Percentiles rank a stretch among this genome's conserved stretches.
Evolutionary conservation across 2,797 vertebrate genomes (phyloP).

Genomic region (Hyperoplus immaculatus): DNA sequence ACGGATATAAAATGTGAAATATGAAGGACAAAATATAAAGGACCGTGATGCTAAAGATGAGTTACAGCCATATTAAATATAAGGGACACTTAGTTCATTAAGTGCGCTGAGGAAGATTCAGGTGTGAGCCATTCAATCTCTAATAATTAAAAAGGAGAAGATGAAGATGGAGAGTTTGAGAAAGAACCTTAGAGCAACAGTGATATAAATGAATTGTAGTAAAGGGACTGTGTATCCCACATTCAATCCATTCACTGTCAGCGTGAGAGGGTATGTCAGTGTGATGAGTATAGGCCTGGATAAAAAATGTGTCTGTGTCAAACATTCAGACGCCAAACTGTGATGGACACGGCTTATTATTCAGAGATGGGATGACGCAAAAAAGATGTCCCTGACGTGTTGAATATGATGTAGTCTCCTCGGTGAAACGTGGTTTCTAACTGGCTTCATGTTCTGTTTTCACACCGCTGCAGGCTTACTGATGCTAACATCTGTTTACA

Average conservation of each 20-base stretch:
- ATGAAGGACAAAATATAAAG: slow-evolving; percentile 33
- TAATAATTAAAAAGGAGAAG: slow-evolving; percentile 35
- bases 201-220: not conserved
- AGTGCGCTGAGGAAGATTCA: slow-evolving; percentile 38
- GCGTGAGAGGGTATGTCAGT: not conserved
- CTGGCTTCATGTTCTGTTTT: not conserved
- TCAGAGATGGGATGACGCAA: slow-evolving; percentile 24
- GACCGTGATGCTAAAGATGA: slow-evolving; percentile 42
- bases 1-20: slow-evolving; percentile 31
- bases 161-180: not conserved
- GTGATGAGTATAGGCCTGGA: not conserved
- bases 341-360: slow-evolving; percentile 37
- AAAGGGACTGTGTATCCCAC: not conserved
- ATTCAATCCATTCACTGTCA: not conserved
- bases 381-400: slow-evolving; percentile 23
- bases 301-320: not conserved
- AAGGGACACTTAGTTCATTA: slow-evolving; percentile 59
- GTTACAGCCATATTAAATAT: slow-evolving; percentile 40
- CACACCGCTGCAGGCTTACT: slow-evolving; percentile 10
- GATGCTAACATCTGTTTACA: not conserved
- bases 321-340: not conserved
- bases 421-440: not conserved
- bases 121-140: slow-evolving; percentile 33
- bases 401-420: slow-evolving; percentile 8
- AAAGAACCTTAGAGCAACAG: not conserved